Conservation (phyloP, 1,140 invertebrate genomes). For the Drosophila ironensis region DNA sequence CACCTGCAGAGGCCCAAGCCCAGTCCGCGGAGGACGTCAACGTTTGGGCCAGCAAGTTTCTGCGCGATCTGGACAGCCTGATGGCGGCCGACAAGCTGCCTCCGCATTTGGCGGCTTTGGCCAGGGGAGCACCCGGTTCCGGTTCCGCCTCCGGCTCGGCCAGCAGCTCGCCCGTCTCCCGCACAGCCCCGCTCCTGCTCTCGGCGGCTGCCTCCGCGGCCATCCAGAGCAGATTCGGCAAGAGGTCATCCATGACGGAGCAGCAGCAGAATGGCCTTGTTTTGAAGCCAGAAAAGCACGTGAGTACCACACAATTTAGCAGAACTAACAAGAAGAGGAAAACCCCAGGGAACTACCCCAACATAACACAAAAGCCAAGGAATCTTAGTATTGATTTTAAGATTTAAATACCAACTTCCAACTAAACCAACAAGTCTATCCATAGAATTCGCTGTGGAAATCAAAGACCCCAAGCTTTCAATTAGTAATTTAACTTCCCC, state of each 20-base stretch:
- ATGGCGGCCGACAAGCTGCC: slow-evolving; percentile 70
- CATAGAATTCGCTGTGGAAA: no score
- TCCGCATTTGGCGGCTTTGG: slow-evolving; percentile 47
- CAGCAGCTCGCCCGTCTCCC: slow-evolving; percentile 60
- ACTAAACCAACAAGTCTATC: no score
- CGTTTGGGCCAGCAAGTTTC: slow-evolving; percentile 81
- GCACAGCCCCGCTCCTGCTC: slow-evolving; percentile 68
- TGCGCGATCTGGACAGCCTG: slow-evolving; percentile 80
- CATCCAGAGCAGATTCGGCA: slow-evolving; percentile 67
- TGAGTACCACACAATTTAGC: no score
- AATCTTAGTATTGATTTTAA: no score
- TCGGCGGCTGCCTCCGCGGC: slow-evolving; percentile 72
- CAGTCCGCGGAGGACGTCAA: slow-evolving; percentile 70
- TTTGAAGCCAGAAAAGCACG: slow-evolving; percentile 81
- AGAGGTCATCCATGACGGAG: slow-evolving; percentile 26
- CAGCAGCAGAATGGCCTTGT: slow-evolving; percentile 68
- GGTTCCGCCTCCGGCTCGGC: slow-evolving; percentile 19
- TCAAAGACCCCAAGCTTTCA: no score
- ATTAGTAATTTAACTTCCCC: no score
- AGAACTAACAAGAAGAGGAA: no score
- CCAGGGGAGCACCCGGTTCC: slow-evolving; percentile 13
- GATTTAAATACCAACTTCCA: no score
- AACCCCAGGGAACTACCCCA: no score
- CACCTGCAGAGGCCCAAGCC: not conserved
- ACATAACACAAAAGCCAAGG: no score